These are phyloP conservation scores for Masticophis lateralis DNA, from an alignment of 2,797 vertebrate genomes.

Conservation along the genomic window DNA sequence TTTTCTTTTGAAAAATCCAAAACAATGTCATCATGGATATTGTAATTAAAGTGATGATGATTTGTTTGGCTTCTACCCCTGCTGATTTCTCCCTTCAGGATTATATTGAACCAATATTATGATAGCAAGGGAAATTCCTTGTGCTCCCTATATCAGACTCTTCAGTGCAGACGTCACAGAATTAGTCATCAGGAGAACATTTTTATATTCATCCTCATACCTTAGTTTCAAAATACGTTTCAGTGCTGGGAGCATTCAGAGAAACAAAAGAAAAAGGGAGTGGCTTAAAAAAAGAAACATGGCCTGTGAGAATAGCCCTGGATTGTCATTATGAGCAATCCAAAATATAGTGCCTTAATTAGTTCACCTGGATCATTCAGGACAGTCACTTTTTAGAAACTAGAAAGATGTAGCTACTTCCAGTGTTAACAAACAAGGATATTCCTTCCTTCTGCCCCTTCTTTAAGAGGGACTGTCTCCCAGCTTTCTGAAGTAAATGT, in stretches of 20 bases:
- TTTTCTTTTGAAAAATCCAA: neutral
- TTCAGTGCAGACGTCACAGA: fast-evolving
- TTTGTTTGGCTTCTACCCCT: neutral
- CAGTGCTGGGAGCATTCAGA: neutral
- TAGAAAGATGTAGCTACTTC: neutral
- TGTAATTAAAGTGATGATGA: neutral
- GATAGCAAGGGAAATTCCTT: neutral
- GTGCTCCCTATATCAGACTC: neutral
- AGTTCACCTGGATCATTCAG: neutral
- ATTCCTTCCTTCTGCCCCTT: neutral
- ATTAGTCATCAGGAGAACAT: neutral
- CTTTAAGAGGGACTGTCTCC: neutral
- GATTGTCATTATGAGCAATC: neutral
- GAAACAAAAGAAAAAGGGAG: neutral
- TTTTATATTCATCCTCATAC: neutral
- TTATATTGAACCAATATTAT: neutral
- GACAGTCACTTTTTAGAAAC: neutral
- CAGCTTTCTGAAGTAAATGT: neutral
- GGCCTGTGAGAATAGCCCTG: neutral
- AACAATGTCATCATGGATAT: neutral
- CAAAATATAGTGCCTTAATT: neutral
- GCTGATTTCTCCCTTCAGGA: neutral
- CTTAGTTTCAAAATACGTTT: neutral
- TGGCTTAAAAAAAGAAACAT: neutral
- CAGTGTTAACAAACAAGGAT: neutral